Base-by-base conservation (phyloP, 1,140 invertebrate species). In the Myzus persicae region DNA sequence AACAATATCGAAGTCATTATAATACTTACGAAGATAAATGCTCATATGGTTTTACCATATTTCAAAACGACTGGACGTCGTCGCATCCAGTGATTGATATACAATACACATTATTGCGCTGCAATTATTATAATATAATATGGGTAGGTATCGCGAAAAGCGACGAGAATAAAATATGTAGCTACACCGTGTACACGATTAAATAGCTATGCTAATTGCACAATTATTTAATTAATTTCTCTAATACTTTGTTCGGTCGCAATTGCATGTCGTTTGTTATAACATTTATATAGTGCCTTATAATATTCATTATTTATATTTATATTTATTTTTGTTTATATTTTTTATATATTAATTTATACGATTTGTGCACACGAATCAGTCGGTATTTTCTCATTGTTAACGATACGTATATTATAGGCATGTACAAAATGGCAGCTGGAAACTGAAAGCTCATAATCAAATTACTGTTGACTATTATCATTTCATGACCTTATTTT, bases 11-110 rank as follows among this genome's bases (percentile, higher is more conserved):
- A 36, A 46, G 26, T 46, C 85, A 87, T 87, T 87, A 87, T 46
- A 87, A 87, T 87, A 87, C 14, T 76, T 76, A 76, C 82, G 82
- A 85, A 85, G 40, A 85, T 85, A 85, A 82, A 76, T 76, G 59
- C n/a, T 76, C 59, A 76, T 76, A 76, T 22, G 20, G 59, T 76
- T 76, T 76, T 76, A 76, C n/a, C n/a, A 76, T 76, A 76, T 76
- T 76, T 76, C 5, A 76, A 76, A 76, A 76, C n/a, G n/a, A n/a
- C n/a, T 76, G 59, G 59, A 76, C 59, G 31, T 2, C n/a, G 59
- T 76, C 4, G 59, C 59, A 76, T n/a, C 1, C 59, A 76, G 59
- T n/a, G 59, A 76, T n/a, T 36, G 59, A 76, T 36, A 76, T 36
- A 76, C 59, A n/a, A n/a, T 76, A 18, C 5, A 59, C n/a, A 76